Base-by-base conservation (phyloP, 2,113 vertebrate species). In the Syngnathus scovelli region DNA sequence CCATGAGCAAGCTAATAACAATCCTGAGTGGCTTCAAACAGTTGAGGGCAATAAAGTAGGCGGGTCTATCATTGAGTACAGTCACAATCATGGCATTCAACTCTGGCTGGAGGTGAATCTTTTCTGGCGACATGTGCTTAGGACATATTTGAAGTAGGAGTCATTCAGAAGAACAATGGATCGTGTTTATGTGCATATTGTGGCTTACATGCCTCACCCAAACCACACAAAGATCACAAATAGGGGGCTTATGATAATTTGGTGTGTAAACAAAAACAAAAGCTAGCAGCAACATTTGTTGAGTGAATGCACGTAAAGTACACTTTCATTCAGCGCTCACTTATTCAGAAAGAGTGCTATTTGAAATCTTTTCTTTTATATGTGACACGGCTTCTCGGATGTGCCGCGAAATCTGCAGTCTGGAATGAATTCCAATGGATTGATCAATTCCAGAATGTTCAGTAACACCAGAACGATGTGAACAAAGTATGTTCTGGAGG, bases 81-180 rank as follows among this genome's bases (percentile, higher is more conserved):
- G 84, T 87, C 87, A 88, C 74, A 76, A 64, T 56, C 65, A 72
- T 86, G 86, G 86, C 48, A 85, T 88, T 79, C 76, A 72, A 78
- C 67, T 65, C 75, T 61, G 75, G 67, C 68, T 81, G 38, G 70
- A 82, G 68, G 80, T 71, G 67, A 64, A 61, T 72, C 16, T 71
- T 44, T 59, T 60, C 74, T 83, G 78, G 78, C 86, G 83, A 81
- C 82, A 76, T 76, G 82, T 77, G 77, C 71, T 82, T 79, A 73
- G 85, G 83, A 83, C 86, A 84, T 89, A 70, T 83, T 88, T 86
- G 49, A 71, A 74, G 78, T 61, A 71, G 75, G 64, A 90, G 87
- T 90, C 89, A 90, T 76, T 2, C 16, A 44, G 11, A 44, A 69
- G 67, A 72, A 66, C 60, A 62, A 18, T 67, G 76, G 68, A 61